A percentile compares a stretch with the other conserved stretches of the same genome.
Conservation (phyloP, 2,888 invertebrate species). For the Tachina lurida region DNA sequence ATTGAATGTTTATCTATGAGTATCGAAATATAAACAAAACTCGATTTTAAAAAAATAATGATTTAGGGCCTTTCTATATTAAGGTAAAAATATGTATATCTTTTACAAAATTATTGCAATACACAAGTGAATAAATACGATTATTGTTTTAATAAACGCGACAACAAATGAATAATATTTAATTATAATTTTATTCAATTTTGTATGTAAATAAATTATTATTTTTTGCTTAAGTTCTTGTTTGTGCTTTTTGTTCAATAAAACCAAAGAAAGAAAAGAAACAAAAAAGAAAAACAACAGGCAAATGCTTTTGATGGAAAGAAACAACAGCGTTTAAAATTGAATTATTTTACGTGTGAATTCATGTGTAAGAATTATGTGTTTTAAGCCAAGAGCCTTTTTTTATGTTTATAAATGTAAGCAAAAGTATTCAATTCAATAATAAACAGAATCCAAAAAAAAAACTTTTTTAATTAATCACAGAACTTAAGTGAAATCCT, state of each 20-base stretch:
- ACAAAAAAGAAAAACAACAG: neutral
- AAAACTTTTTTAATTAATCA: conserved; percentile 24
- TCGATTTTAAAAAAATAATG: too few species aligned
- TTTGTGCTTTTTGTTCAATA: neutral
- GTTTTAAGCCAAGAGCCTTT: conserved; percentile 2
- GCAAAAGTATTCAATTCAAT: neutral
- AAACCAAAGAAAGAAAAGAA: conserved; percentile 4
- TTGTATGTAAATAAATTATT: conserved; percentile 1
- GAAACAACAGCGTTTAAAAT: neutral
- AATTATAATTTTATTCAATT: conserved; percentile 41
- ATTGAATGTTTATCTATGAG: too few species aligned
- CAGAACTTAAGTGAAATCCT: neutral
- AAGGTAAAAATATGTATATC: too few species aligned
- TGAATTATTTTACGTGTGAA: conserved; percentile 15
- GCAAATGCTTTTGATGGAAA: neutral
- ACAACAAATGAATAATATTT: conserved; percentile 12
- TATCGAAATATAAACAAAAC: too few species aligned
- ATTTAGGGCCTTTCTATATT: too few species aligned
- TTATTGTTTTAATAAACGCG: conserved; percentile 9
- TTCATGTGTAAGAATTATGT: conserved; percentile 22
- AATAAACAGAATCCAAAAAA: neutral
- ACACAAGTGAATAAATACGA: neutral
- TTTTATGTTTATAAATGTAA: neutral
- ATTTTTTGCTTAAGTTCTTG: conserved; percentile 15
- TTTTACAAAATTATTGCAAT: neutral